Evolutionary conservation across 1,140 invertebrate species (phyloP), one percentile per base, ranked within the genome.

Genomic region (Chironomus striatipennis): DNA sequence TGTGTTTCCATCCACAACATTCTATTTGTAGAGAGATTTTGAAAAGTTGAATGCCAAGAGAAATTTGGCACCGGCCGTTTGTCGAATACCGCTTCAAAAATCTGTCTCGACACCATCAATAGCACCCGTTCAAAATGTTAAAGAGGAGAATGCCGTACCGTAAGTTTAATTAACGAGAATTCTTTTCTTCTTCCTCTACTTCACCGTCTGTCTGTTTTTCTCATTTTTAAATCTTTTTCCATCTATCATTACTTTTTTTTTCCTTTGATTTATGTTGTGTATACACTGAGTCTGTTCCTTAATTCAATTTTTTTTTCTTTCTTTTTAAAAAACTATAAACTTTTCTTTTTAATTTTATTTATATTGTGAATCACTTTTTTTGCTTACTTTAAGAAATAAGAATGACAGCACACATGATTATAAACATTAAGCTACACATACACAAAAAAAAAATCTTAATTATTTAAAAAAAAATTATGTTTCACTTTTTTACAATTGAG

Each of bases 61-160:
- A 85, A 86, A 86, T 83, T 81, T 84, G 42, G 80, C 80, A 74
- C 80, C 85, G 72, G 84, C 88, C 78, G 84, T 93, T 75, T 88
- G 89, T 76, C 86, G 91, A 73, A 86, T 94, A 77, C 92, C 92
- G 73, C 86, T 96, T 74, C 93, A 95, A 82, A 96, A 96, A 85
- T 94, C 93, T 73, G 89, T 95, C 76, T 96, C 94, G 10, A 95
- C 93, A 24, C 93, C 93, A 21, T 95, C 93, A 74, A 82, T 82
- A 42, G 81, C 82, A 20, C 75, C 74, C n/a, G n/a, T 75, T 64
- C 76, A 64, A n/a, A 73, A 47, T 73, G 79, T 79, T 74, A 82
- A 82, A 78, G 80, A 81, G 74, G 81, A 83, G 34, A 81, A 80
- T 47, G 82, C 79, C 70, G 77, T 78, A 12, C 79, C 79, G 75